These are phyloP conservation scores for Tridacna crocea DNA, from an alignment of 2,888 invertebrate species.

Conservation along the genomic window DNA sequence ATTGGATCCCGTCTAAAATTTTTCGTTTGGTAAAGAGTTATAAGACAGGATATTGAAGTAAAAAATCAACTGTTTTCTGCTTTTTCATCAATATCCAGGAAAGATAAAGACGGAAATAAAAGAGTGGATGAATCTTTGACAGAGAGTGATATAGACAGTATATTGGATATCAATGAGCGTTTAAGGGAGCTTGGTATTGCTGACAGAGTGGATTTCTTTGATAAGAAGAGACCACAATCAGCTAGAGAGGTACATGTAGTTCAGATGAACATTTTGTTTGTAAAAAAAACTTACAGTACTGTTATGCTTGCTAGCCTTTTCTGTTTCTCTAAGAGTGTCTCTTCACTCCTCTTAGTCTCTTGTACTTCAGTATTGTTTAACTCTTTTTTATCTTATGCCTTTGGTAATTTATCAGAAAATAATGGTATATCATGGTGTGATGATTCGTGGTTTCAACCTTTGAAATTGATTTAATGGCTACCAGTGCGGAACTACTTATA, in stretches of 20 bases:
- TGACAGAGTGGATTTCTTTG: conserved; percentile 59
- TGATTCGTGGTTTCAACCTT: no score
- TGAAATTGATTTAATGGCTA: no score
- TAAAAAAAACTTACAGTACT: no score
- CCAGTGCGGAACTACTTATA: no score
- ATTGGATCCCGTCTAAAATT: no score
- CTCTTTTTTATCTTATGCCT: no score
- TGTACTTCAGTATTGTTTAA: no score
- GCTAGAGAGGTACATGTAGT: conserved; percentile 54
- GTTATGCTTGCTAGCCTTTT: no score
- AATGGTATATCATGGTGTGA: no score
- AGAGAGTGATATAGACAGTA: conserved; percentile 75
- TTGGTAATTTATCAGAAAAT: no score
- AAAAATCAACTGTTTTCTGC: background rate
- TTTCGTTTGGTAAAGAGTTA: conserved; percentile 12
- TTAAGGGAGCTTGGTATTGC: conserved; percentile 65
- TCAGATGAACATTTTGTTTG: background rate
- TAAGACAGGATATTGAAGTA: background rate
- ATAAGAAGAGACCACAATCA: conserved; percentile 59
- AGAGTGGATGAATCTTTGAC: conserved; percentile 78
- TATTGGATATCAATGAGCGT: conserved; percentile 69
- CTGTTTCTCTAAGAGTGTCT: no score
- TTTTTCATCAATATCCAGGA: conserved; percentile 64
- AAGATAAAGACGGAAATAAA: conserved; percentile 74
- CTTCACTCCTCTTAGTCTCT: no score